Evolutionary conservation across 2,113 vertebrate genomes (phyloP).

Genomic region (Danio rerio): DNA sequence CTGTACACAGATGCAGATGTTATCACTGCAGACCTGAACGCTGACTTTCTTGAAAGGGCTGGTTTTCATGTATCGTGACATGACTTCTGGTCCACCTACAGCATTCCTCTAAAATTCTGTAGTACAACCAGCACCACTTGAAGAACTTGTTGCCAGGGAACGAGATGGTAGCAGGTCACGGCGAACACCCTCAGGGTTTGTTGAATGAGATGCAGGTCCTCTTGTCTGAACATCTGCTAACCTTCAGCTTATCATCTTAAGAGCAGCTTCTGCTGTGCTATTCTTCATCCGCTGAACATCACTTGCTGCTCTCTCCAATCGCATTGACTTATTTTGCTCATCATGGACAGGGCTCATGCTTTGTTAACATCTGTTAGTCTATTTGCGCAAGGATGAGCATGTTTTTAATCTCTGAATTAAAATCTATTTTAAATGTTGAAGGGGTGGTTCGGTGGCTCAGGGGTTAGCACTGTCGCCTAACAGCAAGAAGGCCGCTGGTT

Average conservation of each 20-base stretch:
- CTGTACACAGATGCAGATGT: neutral
- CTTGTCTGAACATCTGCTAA: slow-evolving; percentile 50
- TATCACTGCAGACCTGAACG: slow-evolving; percentile 21
- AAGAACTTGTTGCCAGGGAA: slow-evolving; percentile 59
- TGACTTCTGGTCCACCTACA: slow-evolving; percentile 42
- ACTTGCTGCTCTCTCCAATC: neutral
- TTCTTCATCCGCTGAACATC: neutral
- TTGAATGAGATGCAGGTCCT: slow-evolving; percentile 43
- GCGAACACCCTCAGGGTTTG: slow-evolving; percentile 53
- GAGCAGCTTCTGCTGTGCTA: neutral
- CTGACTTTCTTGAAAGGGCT: slow-evolving; percentile 18
- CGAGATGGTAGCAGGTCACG: slow-evolving; percentile 54
- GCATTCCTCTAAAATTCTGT: slow-evolving; percentile 44
- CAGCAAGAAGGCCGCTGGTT: too few species aligned
- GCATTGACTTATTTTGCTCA: neutral
- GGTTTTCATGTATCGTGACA: slow-evolving; percentile 38
- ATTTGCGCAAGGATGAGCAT: neutral
- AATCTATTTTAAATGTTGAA: neutral
- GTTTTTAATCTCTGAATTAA: neutral
- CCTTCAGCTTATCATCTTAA: slow-evolving; percentile 20
- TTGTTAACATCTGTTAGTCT: neutral
- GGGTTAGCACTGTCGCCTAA: too few species aligned
- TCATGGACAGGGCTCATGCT: neutral
- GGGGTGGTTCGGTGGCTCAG: too few species aligned
- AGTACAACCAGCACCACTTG: slow-evolving; percentile 30